Base-by-base conservation (phyloP, 1,140 invertebrate species). In the Drosophila tropicalis region DNA sequence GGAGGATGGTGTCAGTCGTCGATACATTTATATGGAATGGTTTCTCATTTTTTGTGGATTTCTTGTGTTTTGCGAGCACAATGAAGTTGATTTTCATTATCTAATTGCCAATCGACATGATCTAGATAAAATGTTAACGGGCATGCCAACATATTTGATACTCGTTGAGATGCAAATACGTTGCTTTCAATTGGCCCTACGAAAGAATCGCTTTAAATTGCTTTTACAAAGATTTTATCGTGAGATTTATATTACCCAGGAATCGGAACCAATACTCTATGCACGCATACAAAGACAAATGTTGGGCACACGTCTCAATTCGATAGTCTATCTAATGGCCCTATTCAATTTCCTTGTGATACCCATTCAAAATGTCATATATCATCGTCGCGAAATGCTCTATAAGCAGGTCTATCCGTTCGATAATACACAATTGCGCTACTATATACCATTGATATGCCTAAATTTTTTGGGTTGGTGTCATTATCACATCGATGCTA, bases 81-180 rank as follows among this genome's bases (percentile, higher is more conserved):
- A 81, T 51, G 77, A 83, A 22, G 90, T 85, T 56, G 89, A 91
- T 22, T 71, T 81, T 17, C 67, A 74, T 39, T 90, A 79, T 34
- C 22, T 90, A 62, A 13, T 83, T 13, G 64, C 61, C 36, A 65
- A 84, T 55, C 41, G 71, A 1, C 15, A 79, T 25, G 73, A 91
- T 34, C 75, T 91, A 13, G 80, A 86, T 36, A 79, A 76, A 69
- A 77, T 81, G 66, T 77, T 91, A 13, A 79, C 68, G 13, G 85
- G 85, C 25, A 69, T 81, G 67, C 86, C 89, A 7, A 91, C 90
- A 0, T 81, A 77, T 57, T 55, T 91, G 36, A 76, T 86, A 19
- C 62, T 91, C 6, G 17, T 84, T 34, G 89, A 91, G 39, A 70
- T 83, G 51, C 79, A 86, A 51, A 79, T 90, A 64, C 79, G 90